Evolutionary conservation across 2,888 invertebrate species (phyloP).

Genomic region (Ormyrus nitidulus): DNA sequence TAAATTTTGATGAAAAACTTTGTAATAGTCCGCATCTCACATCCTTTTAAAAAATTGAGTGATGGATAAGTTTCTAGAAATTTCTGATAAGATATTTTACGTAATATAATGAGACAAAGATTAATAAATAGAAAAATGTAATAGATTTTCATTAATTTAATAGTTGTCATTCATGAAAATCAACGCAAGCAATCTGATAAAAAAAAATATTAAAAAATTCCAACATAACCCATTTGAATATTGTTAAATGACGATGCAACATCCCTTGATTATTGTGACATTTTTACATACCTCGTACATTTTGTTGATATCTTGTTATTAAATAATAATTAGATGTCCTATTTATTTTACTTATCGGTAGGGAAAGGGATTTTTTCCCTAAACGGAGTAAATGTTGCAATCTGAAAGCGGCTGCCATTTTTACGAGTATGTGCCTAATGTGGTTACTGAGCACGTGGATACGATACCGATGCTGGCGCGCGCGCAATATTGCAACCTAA

Average conservation of each 20-base stretch:
- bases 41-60: too few species aligned
- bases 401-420: slow-evolving; percentile 68
- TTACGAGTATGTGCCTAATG: slow-evolving; percentile 23
- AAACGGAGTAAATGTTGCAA: slow-evolving; percentile 64
- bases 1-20: too few species aligned
- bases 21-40: too few species aligned
- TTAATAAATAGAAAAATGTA: slow-evolving; percentile 11
- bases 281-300: slow-evolving; percentile 47
- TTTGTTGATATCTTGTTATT: slow-evolving; percentile 57
- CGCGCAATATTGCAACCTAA: slow-evolving; percentile 23
- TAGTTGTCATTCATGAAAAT: neutral
- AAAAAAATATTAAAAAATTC: neutral
- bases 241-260: neutral
- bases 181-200: neutral
- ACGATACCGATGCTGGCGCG: neutral
- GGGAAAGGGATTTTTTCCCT: slow-evolving; percentile 63
- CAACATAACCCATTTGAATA: neutral
- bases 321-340: slow-evolving; percentile 57
- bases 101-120: neutral
- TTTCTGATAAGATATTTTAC: too few species aligned
- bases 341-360: slow-evolving; percentile 57
- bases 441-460: neutral
- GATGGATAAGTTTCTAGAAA: too few species aligned
- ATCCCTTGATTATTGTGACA: neutral
- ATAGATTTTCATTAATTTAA: slow-evolving; percentile 6